These are phyloP conservation scores for Progne subis DNA, from an alignment of 2,113 vertebrate genomes.

Conservation along the genomic window DNA sequence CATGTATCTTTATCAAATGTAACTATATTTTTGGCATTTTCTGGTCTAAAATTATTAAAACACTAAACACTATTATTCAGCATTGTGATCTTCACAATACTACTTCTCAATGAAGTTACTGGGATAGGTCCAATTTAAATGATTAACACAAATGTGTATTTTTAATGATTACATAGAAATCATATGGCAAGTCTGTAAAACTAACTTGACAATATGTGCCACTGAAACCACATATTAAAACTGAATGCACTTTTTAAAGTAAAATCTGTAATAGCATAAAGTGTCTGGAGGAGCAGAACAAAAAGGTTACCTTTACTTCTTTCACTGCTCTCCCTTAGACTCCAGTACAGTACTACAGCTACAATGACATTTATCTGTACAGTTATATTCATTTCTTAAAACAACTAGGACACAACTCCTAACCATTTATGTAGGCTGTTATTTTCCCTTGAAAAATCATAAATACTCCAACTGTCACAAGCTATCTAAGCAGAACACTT, in stretches of 20 bases:
- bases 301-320: background rate
- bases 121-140: background rate
- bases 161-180: constrained; percentile 12
- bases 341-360: background rate
- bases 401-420: background rate
- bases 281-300: background rate
- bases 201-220: background rate
- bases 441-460: background rate
- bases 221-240: background rate
- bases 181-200: background rate
- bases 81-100: background rate
- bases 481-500: background rate
- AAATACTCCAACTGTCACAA: background rate
- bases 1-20: background rate
- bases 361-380: background rate
- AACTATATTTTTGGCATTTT: background rate
- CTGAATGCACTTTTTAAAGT: background rate
- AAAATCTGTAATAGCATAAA: background rate
- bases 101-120: background rate
- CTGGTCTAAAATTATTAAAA: background rate
- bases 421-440: background rate
- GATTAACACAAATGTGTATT: background rate
- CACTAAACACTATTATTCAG: background rate
- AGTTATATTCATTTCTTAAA: background rate
- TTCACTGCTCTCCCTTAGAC: background rate